These are phyloP conservation scores for Bellardia pandia DNA, from an alignment of 2,888 invertebrate species.

Conservation along the genomic window DNA sequence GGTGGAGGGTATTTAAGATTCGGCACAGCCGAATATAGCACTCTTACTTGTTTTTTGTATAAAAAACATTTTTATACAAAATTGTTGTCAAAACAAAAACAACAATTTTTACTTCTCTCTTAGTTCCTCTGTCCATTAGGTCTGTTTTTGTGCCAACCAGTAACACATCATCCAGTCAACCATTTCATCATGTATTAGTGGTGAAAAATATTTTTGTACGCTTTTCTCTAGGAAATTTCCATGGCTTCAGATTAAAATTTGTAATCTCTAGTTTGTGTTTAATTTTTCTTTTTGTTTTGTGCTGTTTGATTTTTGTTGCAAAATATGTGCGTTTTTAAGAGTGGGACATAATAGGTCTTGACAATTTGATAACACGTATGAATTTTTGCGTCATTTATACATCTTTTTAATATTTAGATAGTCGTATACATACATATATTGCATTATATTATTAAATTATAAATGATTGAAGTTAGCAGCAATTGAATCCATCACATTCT, in stretches of 20 bases:
- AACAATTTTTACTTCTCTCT: background rate
- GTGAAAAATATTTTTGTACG: constrained; percentile 1
- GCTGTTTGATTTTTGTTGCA: background rate
- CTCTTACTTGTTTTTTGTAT: no score
- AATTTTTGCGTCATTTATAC: background rate
- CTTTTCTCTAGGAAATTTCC: constrained; percentile 30
- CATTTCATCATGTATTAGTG: background rate
- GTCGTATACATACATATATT: background rate
- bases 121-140: background rate
- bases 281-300: constrained; percentile 13
- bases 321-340: background rate
- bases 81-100: background rate
- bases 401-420: background rate
- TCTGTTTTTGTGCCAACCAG: background rate
- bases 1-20: no score
- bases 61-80: background rate
- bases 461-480: background rate
- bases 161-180: background rate
- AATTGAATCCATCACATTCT: no score
- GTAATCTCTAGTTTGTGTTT: constrained; percentile 1
- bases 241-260: constrained; percentile 40
- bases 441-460: background rate
- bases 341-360: background rate
- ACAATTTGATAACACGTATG: background rate
- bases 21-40: no score